A percentile compares a stretch with the other conserved stretches of the same genome.
Evolutionary conservation across 2,797 vertebrate species (phyloP).

Genomic region (Rhinatrema bivittatum): DNA sequence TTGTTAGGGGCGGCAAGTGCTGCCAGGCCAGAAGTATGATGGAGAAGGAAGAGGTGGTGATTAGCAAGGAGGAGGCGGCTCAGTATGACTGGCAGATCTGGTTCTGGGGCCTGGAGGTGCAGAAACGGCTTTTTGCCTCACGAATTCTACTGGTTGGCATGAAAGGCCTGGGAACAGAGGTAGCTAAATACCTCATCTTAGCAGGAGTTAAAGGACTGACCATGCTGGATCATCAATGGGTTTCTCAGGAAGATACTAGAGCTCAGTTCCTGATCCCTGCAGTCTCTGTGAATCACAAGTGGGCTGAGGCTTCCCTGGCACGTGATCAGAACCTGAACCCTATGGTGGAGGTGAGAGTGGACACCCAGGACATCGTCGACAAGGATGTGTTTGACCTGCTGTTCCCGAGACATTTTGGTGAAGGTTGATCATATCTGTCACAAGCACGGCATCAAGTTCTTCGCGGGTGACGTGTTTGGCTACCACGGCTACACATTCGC

Average conservation of each 20-base stretch:
- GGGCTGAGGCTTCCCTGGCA: slow-evolving; percentile 80
- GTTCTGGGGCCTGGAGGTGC: slow-evolving; percentile 89
- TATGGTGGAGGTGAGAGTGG: slow-evolving; percentile 86
- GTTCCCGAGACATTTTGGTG: slow-evolving; percentile 74
- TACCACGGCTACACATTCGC: slow-evolving; percentile 91
- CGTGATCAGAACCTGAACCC: slow-evolving; percentile 90
- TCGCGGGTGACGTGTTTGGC: slow-evolving; percentile 81
- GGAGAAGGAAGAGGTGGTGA: slow-evolving; percentile 74
- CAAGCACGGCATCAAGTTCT: slow-evolving; percentile 74
- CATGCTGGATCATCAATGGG: slow-evolving; percentile 76
- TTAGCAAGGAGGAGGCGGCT: slow-evolving; percentile 90
- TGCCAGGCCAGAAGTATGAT: slow-evolving; percentile 52
- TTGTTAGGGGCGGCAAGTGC: background rate
- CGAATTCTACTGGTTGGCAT: slow-evolving; percentile 77
- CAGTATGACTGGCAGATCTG: slow-evolving; percentile 93
- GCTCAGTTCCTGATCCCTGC: slow-evolving; percentile 84
- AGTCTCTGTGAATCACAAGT: slow-evolving; percentile 68
- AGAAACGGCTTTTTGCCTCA: slow-evolving; percentile 83
- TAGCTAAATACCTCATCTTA: slow-evolving; percentile 89
- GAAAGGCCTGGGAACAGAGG: slow-evolving; percentile 79
- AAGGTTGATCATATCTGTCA: slow-evolving; percentile 79
- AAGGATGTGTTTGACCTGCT: slow-evolving; percentile 88
- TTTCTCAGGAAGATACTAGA: slow-evolving; percentile 68
- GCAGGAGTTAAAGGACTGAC: slow-evolving; percentile 74
- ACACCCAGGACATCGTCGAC: slow-evolving; percentile 58